Evolutionary conservation across 2,113 vertebrate genomes (phyloP).

Genomic region (Syngnathus scovelli): DNA sequence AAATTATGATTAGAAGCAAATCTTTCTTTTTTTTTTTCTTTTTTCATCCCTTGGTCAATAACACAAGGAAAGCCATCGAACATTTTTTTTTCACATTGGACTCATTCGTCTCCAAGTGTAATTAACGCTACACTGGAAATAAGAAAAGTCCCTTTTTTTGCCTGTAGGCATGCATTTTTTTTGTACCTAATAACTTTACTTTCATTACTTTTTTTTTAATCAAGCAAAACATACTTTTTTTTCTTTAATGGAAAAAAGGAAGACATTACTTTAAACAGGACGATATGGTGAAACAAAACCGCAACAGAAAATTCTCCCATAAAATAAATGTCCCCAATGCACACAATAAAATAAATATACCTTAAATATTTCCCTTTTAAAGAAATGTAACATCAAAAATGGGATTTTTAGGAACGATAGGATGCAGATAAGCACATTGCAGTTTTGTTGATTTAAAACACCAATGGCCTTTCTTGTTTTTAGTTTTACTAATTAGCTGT

Average conservation of each 20-base stretch:
- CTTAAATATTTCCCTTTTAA: neutral
- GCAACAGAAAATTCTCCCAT: neutral
- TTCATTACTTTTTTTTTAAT: slow-evolving; percentile 14
- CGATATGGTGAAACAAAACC: neutral
- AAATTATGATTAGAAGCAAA: slow-evolving; percentile 4
- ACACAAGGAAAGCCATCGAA: slow-evolving; percentile 29
- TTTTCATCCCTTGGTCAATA: slow-evolving; percentile 24
- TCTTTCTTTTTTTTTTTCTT: slow-evolving; percentile 1
- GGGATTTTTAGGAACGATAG: no score
- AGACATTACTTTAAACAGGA: neutral
- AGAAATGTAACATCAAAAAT: neutral
- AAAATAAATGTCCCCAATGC: neutral
- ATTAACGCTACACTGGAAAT: slow-evolving; percentile 54
- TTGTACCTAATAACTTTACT: slow-evolving; percentile 23
- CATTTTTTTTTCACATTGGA: slow-evolving; percentile 50
- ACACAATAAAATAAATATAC: neutral
- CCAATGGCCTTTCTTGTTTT: no score
- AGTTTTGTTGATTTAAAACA: no score
- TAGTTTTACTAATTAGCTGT: no score
- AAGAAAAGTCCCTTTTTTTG: slow-evolving; percentile 49
- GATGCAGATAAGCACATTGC: no score
- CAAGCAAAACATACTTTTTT: slow-evolving; percentile 7
- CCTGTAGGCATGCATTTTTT: slow-evolving; percentile 36
- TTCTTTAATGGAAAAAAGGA: neutral
- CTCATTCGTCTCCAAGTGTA: slow-evolving; percentile 61